Base-by-base conservation (phyloP, 2,113 vertebrate genomes). In the Rhabdornis inornatus region DNA sequence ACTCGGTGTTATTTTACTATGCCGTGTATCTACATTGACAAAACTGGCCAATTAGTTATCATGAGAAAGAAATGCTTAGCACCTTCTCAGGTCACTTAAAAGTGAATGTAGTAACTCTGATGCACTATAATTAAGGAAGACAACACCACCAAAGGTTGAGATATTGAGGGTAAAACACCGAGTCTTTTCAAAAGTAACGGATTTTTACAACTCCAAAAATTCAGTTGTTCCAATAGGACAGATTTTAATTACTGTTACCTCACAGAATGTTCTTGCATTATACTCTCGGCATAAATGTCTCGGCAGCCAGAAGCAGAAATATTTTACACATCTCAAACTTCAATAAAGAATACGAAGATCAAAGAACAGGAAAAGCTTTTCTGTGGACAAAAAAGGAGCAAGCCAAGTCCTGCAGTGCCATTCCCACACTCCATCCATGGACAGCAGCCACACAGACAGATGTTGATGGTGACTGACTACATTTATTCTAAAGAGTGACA, bases 391-490 rank as follows among this genome's bases (percentile, higher is more conserved):
- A 89, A 89, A 12, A 90, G 80, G 89, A 94, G 55, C 87, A 68
- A 84, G 92, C 89, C 79, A 97, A 96, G 94, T 78, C 90, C 91
- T 95, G 91, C 90, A 56, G 45, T 66, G 84, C 92, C 96, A 94
- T 74, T 87, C 57, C 77, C 95, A 47, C 72, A 77, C 64, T 91
- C 95, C 11, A 42, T 50, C 28, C 87, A 61, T 96, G 97, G 92
- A 91, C 89, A 9, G 90, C 93, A 95, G 96, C 97, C 95, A 94
- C 30, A 8, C 40, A 95, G 97, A 90, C 98, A 98, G 98, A 97
- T 98, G 98, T 84, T 97, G 96, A 78, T 97, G 95, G 92, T 98
- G 97, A 97, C 97, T 94, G 88, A 90, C 70, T 75, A 57, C 68
- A 91, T 96, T 94, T 84, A 92, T 97, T 96, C 93, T 77, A 16